Evolutionary conservation across 1,140 invertebrate genomes (phyloP), one percentile per base, ranked within the genome.

Genomic region (Melanaphis sacchari): DNA sequence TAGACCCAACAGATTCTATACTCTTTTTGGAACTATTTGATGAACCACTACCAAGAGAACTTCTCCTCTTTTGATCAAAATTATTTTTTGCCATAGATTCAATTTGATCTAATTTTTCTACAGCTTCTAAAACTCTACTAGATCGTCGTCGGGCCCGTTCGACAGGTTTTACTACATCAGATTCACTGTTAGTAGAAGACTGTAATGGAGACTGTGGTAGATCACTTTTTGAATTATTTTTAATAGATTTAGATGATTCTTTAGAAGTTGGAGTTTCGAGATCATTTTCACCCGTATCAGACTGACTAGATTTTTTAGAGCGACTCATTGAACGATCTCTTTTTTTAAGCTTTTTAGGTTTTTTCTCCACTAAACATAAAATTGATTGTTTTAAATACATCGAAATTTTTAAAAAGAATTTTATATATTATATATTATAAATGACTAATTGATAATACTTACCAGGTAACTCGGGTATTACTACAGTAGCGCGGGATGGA

Each of bases 381-480:
- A 54, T 85, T 24, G 31, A 82, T 81, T 66, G 18, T 11, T 36
- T 43, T 59, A 90, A 31, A 38, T 54, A 11, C 21, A 54, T 54
- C 43, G 7, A 90, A n/a, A 90, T 31, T 66, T 22, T 40, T 52
- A 7, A 52, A 36, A 89, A 38, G 3, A 38, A 49, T 36, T 90
- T 7, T 22, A 59, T 1, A 36, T 59, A 41, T n/a, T 22, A 59
- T 1, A n/a, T 54, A 40, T 8, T 43, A 8, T 43, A 43, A 9
- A 49, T 90, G 31, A 66, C 40, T 90, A 41, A 52, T 90, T 40
- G 66, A 46, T 40, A 6, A 43, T 91, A 82, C 90, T 59, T 66
- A 92, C 49, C 96, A 43, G 94, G 94, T 7, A 95, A 95, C 7
- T 95, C 95, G 38, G 94, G 94, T 26, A 94, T 94, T 15, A 81